Base-by-base conservation (phyloP, 1,140 invertebrate species). In the Nasonia vitripennis region DNA sequence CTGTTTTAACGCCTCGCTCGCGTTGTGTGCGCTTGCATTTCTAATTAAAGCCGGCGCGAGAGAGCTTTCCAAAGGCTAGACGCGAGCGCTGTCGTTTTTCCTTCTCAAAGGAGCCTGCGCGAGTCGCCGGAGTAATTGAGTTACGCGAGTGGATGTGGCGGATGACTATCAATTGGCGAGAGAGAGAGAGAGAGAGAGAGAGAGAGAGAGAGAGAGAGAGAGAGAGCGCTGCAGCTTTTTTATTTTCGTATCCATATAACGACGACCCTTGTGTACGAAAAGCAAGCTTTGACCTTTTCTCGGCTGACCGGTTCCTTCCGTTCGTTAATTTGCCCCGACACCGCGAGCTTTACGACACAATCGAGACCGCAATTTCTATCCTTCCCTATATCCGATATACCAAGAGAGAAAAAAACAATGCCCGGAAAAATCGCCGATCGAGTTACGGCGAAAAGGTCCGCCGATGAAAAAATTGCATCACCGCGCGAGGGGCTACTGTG, bases 221-320 rank as follows among this genome's bases (percentile, higher is more conserved):
- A 27, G 11, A 23, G 2, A 1, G 7, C 45, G 81, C 80, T 27
- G 85, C 75, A 77, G 83, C 74, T 83, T 83, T 11, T 78, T 83
- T 83, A 48, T 7, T 45, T 83, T 14, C 12, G 48, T 51, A 1
- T 12, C 10, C 10, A n/a, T 48, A 3, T n/a, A 71, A 9, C 48
- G 41, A 80, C 34, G 23, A 51, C 3, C 7, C 37, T 27, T 27
- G 27, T 27, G 27, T 27, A 27, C 27, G 17, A 62, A 55, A 78
- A 55, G 17, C 27, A 62, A n/a, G 2, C 34, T 37, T 48, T 51
- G 20, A 48, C 48, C 48, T 23, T 14, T 51, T 51, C 9, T 12
- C 20, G 9, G 20, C 1, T 20, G 55, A 78, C 23, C 3, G 20
- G 31, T 37, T 37, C 34, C 34, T 37, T 37, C 34, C 34, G 6